These are phyloP conservation scores for Avahi laniger DNA, from an alignment of 2,797 vertebrate species.

Conservation along the genomic window DNA sequence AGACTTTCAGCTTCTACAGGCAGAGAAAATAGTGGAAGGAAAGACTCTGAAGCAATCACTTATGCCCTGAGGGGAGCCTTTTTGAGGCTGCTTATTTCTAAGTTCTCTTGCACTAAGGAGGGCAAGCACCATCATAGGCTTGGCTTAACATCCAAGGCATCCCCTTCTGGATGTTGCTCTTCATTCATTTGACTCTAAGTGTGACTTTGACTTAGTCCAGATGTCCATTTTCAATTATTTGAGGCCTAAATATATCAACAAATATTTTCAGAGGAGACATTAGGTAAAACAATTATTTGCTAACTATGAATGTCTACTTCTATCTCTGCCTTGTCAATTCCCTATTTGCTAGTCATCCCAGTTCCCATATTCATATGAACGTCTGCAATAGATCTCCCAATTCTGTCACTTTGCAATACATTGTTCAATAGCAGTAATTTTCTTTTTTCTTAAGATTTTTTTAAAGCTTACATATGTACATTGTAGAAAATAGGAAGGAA, in stretches of 20 bases:
- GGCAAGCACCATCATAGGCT: not conserved
- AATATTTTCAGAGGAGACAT: not conserved
- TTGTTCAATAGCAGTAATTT: not conserved
- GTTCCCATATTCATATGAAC: not conserved
- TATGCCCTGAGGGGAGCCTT: not conserved
- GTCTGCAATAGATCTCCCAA: not conserved
- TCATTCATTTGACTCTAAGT: not conserved
- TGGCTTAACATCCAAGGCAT: not conserved
- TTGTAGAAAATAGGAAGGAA: not conserved
- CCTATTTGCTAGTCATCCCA: not conserved
- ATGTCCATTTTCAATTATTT: not conserved
- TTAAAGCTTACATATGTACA: not conserved
- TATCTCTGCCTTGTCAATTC: not conserved
- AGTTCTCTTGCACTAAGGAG: not conserved
- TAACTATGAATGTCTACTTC: conserved; percentile 34
- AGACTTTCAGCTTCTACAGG: not conserved
- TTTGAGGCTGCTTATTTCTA: not conserved
- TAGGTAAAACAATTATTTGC: conserved; percentile 1
- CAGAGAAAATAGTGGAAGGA: not conserved
- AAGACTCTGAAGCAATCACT: not conserved
- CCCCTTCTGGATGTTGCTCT: not conserved
- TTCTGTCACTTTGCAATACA: not conserved
- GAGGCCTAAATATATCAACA: not conserved
- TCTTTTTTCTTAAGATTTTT: not conserved
- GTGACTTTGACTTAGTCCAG: not conserved